phyloP scores from a whole-genome alignment of 2,888 invertebrate genomes.

The Cantharis rufa region DNA sequence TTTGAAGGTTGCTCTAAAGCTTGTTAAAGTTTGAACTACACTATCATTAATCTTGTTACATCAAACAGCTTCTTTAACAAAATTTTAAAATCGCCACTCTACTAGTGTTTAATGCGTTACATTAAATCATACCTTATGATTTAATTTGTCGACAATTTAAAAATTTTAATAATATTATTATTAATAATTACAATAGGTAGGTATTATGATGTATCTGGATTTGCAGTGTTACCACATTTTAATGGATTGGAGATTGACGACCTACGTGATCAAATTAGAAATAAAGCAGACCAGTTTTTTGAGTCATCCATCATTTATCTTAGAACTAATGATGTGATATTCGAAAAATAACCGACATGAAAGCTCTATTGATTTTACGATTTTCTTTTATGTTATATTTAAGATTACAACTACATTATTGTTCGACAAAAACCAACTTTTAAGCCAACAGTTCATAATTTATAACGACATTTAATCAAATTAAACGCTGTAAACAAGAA shows the following conservation, averaged over 20 bases:
- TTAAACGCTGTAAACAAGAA: neutral
- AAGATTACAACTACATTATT: neutral
- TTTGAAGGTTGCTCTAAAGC: neutral
- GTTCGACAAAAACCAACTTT: neutral
- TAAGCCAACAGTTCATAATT: neutral
- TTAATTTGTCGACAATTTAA: neutral
- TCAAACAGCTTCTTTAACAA: neutral
- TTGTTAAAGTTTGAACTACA: constrained; percentile 1
- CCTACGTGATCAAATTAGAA: constrained; percentile 4
- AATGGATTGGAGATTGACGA: constrained; percentile 1
- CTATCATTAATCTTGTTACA: neutral
- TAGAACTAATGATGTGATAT: neutral
- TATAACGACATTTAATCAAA: neutral
- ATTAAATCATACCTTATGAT: neutral
- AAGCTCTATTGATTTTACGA: constrained; percentile 1
- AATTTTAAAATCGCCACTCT: neutral
- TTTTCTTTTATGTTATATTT: neutral
- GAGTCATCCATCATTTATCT: constrained; percentile 2
- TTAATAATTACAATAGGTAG: neutral
- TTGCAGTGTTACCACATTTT: neutral
- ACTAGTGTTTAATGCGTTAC: neutral
- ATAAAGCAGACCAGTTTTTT: neutral
- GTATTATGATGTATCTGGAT: neutral
- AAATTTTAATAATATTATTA: neutral
- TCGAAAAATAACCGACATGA: constrained; percentile 1